Conservation (phyloP, 2,888 invertebrate genomes). For the Catocala sponsa region DNA sequence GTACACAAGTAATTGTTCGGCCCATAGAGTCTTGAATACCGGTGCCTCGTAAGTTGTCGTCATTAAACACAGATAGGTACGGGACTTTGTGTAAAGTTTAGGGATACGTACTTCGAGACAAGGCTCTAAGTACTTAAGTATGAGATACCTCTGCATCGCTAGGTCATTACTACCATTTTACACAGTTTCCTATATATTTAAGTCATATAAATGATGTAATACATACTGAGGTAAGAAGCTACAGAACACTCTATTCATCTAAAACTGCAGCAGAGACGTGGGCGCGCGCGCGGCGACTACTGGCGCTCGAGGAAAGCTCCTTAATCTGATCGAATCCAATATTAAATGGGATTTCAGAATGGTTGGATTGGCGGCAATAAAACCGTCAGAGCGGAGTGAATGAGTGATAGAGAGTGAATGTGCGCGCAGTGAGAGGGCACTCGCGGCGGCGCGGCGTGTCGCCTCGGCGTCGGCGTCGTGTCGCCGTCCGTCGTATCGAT, state of each 20-base stretch:
- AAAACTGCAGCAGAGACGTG: too few relatives aligned
- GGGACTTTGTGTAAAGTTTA: slow-evolving; percentile 5
- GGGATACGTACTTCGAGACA: background rate
- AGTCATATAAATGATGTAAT: too few relatives aligned
- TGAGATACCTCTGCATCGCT: background rate
- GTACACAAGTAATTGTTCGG: background rate
- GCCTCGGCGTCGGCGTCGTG: background rate
- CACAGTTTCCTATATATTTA: too few relatives aligned
- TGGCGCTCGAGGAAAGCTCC: background rate
- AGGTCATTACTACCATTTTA: background rate
- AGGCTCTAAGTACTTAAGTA: slow-evolving; percentile 1
- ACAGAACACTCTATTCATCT: too few relatives aligned
- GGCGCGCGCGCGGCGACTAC: too few relatives aligned
- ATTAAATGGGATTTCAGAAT: slow-evolving; percentile 13
- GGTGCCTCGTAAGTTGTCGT: background rate
- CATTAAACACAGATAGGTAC: slow-evolving; percentile 11
- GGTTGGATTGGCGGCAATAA: slow-evolving; percentile 26
- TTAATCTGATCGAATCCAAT: slow-evolving; percentile 3
- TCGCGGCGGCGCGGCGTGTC: background rate
- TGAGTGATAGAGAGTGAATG: slow-evolving; percentile 4
- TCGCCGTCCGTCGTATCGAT: background rate
- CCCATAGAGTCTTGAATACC: background rate
- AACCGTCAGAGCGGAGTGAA: slow-evolving; percentile 22
- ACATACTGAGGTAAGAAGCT: too few relatives aligned
- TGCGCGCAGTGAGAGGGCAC: background rate